These are phyloP conservation scores for Denticeps clupeoides DNA, from an alignment of 2,797 vertebrate species.

Conservation along the genomic window DNA sequence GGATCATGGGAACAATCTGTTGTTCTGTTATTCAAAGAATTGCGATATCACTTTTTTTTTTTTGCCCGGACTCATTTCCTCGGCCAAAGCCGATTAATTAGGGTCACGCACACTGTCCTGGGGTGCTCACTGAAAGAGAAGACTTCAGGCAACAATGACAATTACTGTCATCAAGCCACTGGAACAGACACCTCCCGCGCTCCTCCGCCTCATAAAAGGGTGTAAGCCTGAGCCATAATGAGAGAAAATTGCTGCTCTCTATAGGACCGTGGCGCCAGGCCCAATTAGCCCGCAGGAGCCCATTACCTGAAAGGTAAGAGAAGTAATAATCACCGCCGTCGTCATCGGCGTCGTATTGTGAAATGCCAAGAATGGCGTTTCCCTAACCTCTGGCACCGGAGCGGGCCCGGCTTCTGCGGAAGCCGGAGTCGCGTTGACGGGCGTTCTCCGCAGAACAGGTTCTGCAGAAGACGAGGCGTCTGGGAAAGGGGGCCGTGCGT, in stretches of 20 bases:
- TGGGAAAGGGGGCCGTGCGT: too few species aligned
- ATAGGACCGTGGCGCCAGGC: constrained; percentile 55
- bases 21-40: too few species aligned
- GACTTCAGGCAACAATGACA: constrained; percentile 24
- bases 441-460: too few species aligned
- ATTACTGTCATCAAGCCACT: constrained; percentile 35
- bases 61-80: not conserved
- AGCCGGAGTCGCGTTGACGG: too few species aligned
- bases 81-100: constrained; percentile 5
- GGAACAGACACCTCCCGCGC: constrained; percentile 40
- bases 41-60: not conserved
- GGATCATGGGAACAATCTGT: too few species aligned
- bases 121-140: constrained; percentile 25
- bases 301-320: constrained; percentile 52
- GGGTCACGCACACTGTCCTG: constrained; percentile 34
- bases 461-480: too few species aligned
- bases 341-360: too few species aligned
- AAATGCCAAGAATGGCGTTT: constrained; percentile 45
- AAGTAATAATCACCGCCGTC: too few species aligned
- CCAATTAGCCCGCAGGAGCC: constrained; percentile 61
- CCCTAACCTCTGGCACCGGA: constrained; percentile 7
- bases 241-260: constrained; percentile 60
- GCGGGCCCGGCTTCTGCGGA: not conserved
- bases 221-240: constrained; percentile 50
- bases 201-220: constrained; percentile 34